Evolutionary conservation across 2,113 vertebrate species (phyloP).

Genomic region (Maccullochella peelii): DNA sequence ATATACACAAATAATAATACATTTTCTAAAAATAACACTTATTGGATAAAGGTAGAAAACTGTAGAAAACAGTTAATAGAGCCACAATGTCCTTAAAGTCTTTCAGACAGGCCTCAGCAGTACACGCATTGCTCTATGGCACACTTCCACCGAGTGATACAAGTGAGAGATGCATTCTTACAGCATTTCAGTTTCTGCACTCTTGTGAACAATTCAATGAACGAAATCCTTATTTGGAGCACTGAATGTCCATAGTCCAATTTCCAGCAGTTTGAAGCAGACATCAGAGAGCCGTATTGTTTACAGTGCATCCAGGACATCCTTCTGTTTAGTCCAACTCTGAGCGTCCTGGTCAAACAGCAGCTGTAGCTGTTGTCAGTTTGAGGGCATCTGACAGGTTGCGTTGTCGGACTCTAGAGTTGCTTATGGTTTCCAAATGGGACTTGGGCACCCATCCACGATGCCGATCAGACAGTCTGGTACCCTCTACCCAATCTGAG

Average conservation of each 20-base stretch:
- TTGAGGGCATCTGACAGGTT: slow-evolving; percentile 93
- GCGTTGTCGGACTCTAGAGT: slow-evolving; percentile 83
- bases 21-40: slow-evolving; percentile 42
- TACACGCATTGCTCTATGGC: slow-evolving; percentile 9
- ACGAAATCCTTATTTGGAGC: slow-evolving; percentile 11
- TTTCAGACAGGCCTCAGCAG: slow-evolving; percentile 35
- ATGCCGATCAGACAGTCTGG: slow-evolving; percentile 91
- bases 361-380: slow-evolving; percentile 88
- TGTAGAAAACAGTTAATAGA: too few relatives aligned
- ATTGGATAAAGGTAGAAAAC: slow-evolving; percentile 24
- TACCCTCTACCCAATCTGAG: slow-evolving; percentile 94
- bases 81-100: slow-evolving; percentile 7
- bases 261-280: slow-evolving; percentile 24
- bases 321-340: background rate
- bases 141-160: slow-evolving; percentile 27
- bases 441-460: slow-evolving; percentile 91
- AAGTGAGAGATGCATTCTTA: slow-evolving; percentile 13
- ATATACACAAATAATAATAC: slow-evolving; percentile 57
- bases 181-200: slow-evolving; percentile 19
- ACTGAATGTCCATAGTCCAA: slow-evolving; percentile 22
- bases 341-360: slow-evolving; percentile 52
- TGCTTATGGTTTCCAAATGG: slow-evolving; percentile 91
- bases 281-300: background rate
- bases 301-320: background rate
- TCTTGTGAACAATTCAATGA: slow-evolving; percentile 7